Evolutionary conservation across 2,888 invertebrate genomes (phyloP), one percentile per base, ranked within the genome.

Genomic region (Sesia bembeciformis): DNA sequence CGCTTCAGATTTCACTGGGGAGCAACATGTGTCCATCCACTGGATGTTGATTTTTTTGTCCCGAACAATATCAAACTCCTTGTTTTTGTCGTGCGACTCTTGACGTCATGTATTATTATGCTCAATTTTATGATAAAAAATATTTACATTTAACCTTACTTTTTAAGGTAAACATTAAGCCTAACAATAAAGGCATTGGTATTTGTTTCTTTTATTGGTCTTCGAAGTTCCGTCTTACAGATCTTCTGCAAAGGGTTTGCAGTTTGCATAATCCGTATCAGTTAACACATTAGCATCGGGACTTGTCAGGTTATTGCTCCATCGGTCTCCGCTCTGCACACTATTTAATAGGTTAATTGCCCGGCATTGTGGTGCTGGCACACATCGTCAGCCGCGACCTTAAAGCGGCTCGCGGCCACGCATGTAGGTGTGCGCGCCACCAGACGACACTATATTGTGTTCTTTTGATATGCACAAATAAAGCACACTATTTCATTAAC

Each of bases 341-440:
- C 78, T 81, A 78, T 84, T 83, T 86, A 85, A 86, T 86, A 85
- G 84, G 84, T 83, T 88, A 87, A 89, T 87, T 84, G 83, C 75
- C 82, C 83, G 81, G 83, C 84, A 88, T 87, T 84, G 88, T 88
- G 74, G 79, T 80, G 81, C 82, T 86, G 85, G 86, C 84, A 86
- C 81, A 84, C 78, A 82, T 83, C 76, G 79, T 67, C 80, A 81
- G 75, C 78, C 74, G 74, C 86, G 87, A 88, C 87, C 87, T 87
- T 84, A 87, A 74, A 79, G 74, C 75, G 76, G 67, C 80, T 81
- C 76, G 84, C 81, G 86, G 83, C 84, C 84, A 82, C 81, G 81
- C 81, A 70, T 76, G 75, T 78, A 78, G 76, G 78, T 78, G 74
- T 74, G 68, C 74, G 73, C 78, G 78, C 77, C 79, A 83, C 75